Evolutionary conservation across 2,797 vertebrate genomes (phyloP).

Genomic region (Stomatorhinus walkeri): DNA sequence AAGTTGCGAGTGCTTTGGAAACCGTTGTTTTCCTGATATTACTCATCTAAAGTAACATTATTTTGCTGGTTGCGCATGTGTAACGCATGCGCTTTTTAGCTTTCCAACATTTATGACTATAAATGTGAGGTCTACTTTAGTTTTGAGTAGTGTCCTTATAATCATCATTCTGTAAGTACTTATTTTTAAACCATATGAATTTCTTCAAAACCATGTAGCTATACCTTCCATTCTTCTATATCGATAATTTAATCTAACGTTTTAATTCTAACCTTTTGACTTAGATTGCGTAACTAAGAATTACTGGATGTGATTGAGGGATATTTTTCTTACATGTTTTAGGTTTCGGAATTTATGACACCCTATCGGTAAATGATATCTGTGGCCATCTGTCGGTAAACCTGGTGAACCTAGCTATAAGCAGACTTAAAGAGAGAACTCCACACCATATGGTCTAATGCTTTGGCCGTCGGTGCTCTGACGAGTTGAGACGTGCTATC

Average conservation of each 20-base stretch:
- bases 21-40: neutral
- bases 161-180: conserved; percentile 10
- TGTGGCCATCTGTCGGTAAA: neutral
- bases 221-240: neutral
- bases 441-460: neutral
- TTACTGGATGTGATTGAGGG: neutral
- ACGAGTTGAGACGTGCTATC: too few species aligned
- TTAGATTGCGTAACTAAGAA: neutral
- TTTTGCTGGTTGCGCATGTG: neutral
- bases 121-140: neutral
- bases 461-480: neutral
- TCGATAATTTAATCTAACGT: neutral
- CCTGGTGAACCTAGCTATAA: neutral
- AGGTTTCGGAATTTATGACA: neutral
- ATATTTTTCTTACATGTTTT: neutral
- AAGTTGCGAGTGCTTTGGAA: neutral
- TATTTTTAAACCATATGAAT: neutral
- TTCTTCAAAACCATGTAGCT: neutral
- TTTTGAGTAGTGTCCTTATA: neutral
- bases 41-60: neutral
- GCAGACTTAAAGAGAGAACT: neutral
- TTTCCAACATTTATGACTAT: neutral
- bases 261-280: neutral
- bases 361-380: neutral
- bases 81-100: neutral